A percentile compares a stretch with the other conserved stretches of the same genome.
phyloP scores from a whole-genome alignment of 2,113 vertebrate species.

The Rostratula benghalensis region DNA sequence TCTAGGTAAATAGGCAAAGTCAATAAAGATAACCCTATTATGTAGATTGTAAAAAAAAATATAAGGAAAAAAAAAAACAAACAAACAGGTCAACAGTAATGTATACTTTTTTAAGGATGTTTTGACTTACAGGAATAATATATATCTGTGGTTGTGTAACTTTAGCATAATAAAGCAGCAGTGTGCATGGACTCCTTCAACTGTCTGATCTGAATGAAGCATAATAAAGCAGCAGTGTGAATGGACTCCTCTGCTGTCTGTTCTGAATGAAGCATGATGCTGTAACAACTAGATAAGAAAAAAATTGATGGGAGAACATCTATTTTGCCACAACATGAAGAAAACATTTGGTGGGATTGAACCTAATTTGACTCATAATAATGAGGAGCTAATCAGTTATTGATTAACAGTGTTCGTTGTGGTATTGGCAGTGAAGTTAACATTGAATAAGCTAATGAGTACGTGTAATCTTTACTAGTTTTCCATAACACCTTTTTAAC shows the following conservation, averaged over 20 bases:
- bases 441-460: neutral
- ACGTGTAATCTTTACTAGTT: neutral
- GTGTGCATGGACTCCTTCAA: too few relatives aligned
- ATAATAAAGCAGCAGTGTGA: too few relatives aligned
- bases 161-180: neutral
- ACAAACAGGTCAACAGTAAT: neutral
- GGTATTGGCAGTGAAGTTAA: neutral
- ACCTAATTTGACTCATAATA: neutral
- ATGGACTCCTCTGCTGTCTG: too few relatives aligned
- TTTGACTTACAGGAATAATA: neutral
- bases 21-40: neutral
- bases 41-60: neutral
- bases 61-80: neutral
- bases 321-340: neutral
- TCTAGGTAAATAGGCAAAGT: neutral
- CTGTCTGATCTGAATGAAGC: too few relatives aligned
- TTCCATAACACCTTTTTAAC: neutral
- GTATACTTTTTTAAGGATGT: too few relatives aligned
- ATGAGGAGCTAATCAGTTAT: neutral
- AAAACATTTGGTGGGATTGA: neutral
- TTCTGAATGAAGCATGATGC: too few relatives aligned
- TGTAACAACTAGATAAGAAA: neutral
- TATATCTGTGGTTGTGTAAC: neutral
- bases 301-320: neutral
- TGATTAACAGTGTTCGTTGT: neutral